Evolutionary conservation across 2,113 vertebrate genomes (phyloP).

Genomic region (Salvelinus namaycush): DNA sequence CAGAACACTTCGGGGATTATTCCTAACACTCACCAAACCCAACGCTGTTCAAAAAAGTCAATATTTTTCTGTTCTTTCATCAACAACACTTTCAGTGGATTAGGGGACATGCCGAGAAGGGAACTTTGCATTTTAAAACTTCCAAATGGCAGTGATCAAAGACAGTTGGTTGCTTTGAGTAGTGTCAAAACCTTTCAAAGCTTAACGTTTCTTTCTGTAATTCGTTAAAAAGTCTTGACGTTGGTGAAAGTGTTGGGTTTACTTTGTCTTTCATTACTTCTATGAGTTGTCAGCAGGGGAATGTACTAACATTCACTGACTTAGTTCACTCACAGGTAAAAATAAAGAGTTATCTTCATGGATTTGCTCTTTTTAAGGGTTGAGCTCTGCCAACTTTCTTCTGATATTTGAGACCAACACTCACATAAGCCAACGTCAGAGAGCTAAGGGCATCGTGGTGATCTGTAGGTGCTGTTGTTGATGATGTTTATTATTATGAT

Average conservation of each 20-base stretch:
- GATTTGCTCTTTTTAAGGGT: neutral
- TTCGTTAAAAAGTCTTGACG: neutral
- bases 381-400: neutral
- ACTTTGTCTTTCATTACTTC: neutral
- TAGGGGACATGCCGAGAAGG: no score
- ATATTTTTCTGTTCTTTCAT: neutral
- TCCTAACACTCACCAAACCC: neutral
- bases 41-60: neutral
- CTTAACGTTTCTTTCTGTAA: neutral
- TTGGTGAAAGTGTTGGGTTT: neutral
- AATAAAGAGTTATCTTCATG: neutral
- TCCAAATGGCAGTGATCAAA: constrained; percentile 12
- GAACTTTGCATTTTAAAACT: constrained; percentile 11
- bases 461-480: no score
- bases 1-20: neutral
- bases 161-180: neutral
- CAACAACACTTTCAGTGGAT: no score
- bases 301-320: neutral
- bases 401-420: no score
- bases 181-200: neutral
- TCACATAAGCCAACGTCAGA: no score
- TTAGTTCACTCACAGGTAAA: neutral
- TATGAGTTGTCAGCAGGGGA: no score
- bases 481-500: no score
- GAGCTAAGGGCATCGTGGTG: no score